Evolutionary conservation across 2,888 invertebrate species (phyloP).

Genomic region (Timema cristinae): DNA sequence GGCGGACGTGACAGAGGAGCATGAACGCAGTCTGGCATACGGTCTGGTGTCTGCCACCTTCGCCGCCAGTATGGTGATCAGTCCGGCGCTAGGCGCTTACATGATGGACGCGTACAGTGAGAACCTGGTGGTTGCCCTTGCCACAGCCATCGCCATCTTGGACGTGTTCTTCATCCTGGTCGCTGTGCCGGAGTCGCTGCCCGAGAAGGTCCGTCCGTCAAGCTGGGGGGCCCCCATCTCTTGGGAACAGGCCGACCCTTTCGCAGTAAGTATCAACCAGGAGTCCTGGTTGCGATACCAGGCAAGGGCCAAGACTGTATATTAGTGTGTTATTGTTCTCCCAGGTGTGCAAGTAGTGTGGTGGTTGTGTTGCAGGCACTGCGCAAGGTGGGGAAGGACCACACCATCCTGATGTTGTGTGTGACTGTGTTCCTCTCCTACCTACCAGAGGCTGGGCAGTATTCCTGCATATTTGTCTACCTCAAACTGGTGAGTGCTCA

Average conservation of each 20-base stretch:
- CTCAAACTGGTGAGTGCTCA: constrained; percentile 70
- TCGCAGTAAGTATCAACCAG: constrained; percentile 58
- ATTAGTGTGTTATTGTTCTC: neutral
- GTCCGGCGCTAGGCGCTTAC: constrained; percentile 92
- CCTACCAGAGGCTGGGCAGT: constrained; percentile 97
- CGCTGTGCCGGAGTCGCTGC: constrained; percentile 96
- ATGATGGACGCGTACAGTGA: constrained; percentile 79
- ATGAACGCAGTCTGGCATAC: constrained; percentile 91
- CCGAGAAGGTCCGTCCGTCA: constrained; percentile 81
- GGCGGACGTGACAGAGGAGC: constrained; percentile 97
- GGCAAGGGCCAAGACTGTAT: too few species aligned
- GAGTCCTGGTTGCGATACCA: neutral
- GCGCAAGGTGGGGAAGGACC: constrained; percentile 88
- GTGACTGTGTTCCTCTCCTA: constrained; percentile 97
- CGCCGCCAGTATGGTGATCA: constrained; percentile 98
- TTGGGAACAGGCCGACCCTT: constrained; percentile 99
- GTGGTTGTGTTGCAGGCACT: constrained; percentile 54
- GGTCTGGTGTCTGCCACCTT: constrained; percentile 97
- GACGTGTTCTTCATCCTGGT: constrained; percentile 98
- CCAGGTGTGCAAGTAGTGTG: neutral
- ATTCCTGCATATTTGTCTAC: constrained; percentile 99
- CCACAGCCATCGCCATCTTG: constrained; percentile 90
- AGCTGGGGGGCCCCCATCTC: constrained; percentile 85
- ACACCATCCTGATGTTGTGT: constrained; percentile 94
- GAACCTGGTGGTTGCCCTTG: constrained; percentile 86